These are phyloP conservation scores for Drosophila repleta DNA, from an alignment of 1,140 invertebrate genomes.

Conservation along the genomic window DNA sequence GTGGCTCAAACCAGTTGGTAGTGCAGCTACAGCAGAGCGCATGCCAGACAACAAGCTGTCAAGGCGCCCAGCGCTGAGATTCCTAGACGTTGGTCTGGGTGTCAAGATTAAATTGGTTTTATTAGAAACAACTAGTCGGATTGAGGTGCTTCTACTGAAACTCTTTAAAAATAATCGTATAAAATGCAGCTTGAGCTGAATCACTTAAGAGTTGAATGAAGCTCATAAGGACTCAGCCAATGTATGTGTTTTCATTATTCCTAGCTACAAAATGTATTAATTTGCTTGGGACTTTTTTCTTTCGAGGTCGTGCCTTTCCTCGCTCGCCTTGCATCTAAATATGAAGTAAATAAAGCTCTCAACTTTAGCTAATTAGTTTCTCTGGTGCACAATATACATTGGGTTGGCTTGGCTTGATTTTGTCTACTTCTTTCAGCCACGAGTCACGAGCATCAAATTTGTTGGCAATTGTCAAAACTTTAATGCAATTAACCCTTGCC, in stretches of 20 bases:
- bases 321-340: neutral
- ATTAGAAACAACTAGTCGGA: constrained; percentile 18
- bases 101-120: constrained; percentile 42
- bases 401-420: constrained; percentile 53
- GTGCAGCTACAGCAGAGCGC: neutral
- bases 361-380: constrained; percentile 65
- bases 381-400: constrained; percentile 35
- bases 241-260: no score
- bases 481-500: constrained; percentile 80
- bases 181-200: neutral
- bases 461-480: constrained; percentile 78
- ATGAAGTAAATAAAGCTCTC: constrained; percentile 6
- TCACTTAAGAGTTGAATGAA: no score
- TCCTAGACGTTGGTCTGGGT: constrained; percentile 19
- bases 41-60: constrained; percentile 24
- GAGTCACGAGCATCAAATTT: constrained; percentile 61
- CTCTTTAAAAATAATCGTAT: no score
- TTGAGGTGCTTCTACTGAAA: constrained; percentile 3
- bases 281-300: neutral
- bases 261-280: neutral
- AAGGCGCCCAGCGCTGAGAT: neutral
- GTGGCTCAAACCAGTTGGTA: neutral
- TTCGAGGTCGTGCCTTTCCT: neutral
- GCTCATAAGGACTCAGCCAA: neutral
- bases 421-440: constrained; percentile 38